phyloP scores from a whole-genome alignment of 1,140 invertebrate species.

The Drosophila ambigua region DNA sequence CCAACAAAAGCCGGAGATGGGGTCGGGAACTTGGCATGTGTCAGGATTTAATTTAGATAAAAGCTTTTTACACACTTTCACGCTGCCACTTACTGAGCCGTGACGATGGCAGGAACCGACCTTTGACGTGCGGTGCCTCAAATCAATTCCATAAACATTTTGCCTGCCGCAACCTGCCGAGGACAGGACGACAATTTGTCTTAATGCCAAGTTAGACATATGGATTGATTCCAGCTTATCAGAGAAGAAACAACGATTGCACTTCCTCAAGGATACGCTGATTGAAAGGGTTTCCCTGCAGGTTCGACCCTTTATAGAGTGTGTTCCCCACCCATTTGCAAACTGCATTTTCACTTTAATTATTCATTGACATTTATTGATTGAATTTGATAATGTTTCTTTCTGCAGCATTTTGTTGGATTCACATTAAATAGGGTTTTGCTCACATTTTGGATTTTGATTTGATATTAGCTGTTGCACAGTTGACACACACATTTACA shows the following conservation, averaged over 20 bases:
- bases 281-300: not conserved
- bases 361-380: constrained; percentile 83
- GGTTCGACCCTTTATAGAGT: not conserved
- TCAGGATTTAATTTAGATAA: constrained; percentile 80
- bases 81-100: not conserved
- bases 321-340: not conserved
- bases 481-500: constrained; percentile 42
- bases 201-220: constrained; percentile 49
- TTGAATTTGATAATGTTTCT: constrained; percentile 79
- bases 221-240: constrained; percentile 40
- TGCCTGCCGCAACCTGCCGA: constrained; percentile 45
- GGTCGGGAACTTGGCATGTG: constrained; percentile 32
- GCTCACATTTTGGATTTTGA: constrained; percentile 22
- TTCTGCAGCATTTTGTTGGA: constrained; percentile 59
- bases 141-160: constrained; percentile 77
- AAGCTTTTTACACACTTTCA: constrained; percentile 60
- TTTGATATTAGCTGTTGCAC: constrained; percentile 16
- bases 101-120: constrained; percentile 1
- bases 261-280: not conserved
- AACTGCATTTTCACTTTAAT: constrained; percentile 47
- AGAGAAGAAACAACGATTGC: not conserved
- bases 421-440: constrained; percentile 61
- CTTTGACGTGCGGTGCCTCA: constrained; percentile 60
- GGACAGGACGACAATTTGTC: constrained; percentile 70
- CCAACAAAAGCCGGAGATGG: constrained; percentile 4